Percentiles rank a stretch among this genome's conserved stretches.
Conservation (phyloP, 2,888 invertebrate species). For the Aleiodes testaceus region DNA sequence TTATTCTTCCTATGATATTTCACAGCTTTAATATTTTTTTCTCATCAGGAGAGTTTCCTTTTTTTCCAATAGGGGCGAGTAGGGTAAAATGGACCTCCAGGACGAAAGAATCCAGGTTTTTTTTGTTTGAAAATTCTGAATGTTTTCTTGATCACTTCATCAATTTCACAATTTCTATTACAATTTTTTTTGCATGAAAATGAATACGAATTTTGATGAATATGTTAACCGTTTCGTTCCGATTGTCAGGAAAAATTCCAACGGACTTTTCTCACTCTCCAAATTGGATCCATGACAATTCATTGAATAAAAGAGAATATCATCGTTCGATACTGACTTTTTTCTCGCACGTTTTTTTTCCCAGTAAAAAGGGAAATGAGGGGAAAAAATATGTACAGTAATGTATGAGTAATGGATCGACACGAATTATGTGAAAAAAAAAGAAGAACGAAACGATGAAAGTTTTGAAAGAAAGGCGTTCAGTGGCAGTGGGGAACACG, state of each 20-base stretch:
- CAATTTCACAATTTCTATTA: background rate
- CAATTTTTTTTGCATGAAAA: background rate
- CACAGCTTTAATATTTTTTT: conserved; percentile 13
- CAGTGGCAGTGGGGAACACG: conserved; percentile 45
- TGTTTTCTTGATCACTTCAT: background rate
- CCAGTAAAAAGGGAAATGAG: conserved; percentile 23
- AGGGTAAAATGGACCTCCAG: too few relatives aligned
- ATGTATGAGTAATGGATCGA: conserved; percentile 46
- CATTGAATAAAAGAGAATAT: background rate
- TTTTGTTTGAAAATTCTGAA: too few relatives aligned
- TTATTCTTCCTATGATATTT: conserved; percentile 4
- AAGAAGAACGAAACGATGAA: conserved; percentile 32
- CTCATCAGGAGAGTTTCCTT: background rate
- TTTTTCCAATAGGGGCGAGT: too few relatives aligned
- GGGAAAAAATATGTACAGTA: conserved; percentile 40
- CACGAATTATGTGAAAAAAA: conserved; percentile 32
- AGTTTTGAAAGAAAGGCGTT: conserved; percentile 48
- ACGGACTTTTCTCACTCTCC: too few relatives aligned
- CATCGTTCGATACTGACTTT: background rate
- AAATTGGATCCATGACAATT: background rate
- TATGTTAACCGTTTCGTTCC: too few relatives aligned
- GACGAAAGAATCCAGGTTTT: too few relatives aligned
- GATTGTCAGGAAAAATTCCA: background rate
- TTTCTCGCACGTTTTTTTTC: background rate
- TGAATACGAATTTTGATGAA: background rate